phyloP scores from a whole-genome alignment of 2,797 vertebrate species.

The Micrastur ruficollis region DNA sequence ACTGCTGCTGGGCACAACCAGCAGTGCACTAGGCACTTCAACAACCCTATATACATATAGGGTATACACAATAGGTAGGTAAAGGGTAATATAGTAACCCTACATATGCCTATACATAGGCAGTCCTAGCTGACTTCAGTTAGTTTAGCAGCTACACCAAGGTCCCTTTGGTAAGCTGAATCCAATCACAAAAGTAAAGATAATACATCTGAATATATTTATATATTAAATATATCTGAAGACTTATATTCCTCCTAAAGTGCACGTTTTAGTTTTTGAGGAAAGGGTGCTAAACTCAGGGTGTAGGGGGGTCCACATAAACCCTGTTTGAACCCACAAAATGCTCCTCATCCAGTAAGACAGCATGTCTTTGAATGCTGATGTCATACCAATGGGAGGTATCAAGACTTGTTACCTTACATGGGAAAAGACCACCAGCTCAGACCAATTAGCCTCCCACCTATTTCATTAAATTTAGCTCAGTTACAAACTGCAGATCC shows the following conservation, averaged over 20 bases:
- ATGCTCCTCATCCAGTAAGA: background rate
- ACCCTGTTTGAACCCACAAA: background rate
- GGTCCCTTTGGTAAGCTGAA: background rate
- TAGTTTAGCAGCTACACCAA: background rate
- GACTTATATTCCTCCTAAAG: background rate
- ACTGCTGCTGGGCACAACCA: background rate
- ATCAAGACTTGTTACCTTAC: accelerated
- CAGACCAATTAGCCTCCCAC: background rate
- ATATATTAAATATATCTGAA: background rate
- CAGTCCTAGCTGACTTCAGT: background rate
- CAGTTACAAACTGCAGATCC: background rate
- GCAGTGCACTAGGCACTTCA: background rate
- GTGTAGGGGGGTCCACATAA: background rate
- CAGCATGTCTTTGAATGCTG: background rate
- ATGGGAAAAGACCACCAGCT: background rate
- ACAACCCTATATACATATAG: accelerated
- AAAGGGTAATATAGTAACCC: background rate
- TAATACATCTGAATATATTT: background rate
- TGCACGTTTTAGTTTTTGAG: background rate
- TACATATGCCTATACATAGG: accelerated
- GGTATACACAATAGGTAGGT: background rate
- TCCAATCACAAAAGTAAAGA: background rate
- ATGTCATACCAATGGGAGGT: background rate
- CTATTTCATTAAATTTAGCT: background rate
- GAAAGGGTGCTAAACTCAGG: background rate